Evolutionary conservation across 2,113 vertebrate species (phyloP), one percentile per base, ranked within the genome.

Genomic region (Eurypyga helias): DNA sequence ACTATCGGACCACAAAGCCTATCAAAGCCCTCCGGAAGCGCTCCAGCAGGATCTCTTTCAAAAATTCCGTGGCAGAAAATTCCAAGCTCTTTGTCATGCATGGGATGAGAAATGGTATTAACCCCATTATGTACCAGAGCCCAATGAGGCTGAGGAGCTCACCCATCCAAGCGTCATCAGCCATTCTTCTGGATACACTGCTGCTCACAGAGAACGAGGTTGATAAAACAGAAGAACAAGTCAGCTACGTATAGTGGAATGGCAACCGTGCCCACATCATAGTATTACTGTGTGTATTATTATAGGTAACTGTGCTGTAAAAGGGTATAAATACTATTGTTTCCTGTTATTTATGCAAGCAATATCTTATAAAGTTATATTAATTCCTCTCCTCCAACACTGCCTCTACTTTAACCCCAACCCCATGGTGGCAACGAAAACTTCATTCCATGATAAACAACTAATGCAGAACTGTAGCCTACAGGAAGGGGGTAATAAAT

Each of bases 51-150:
- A 98, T 99, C 94, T 99, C 98, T 41, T 99, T 99, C 78, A 97
- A 88, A 95, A 99, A 98, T 64, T 98, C 99, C 6, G 94, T 99
- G 97, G 97, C 98, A 52, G 98, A 99, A 96, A 99, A 99, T 97
- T 99, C 99, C 18, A 99, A 98, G 93, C 94, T 99, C 76, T 98
- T 99, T 87, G 99, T 98, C 97, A 99, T 99, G 98, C 98, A 98
- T 17, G 98, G 99, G 43, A 98, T 99, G 98, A 98, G 97, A 90
- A 99, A 99, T 13, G 99, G 99, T 38, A 99, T 99, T 66, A 99
- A 98, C 87, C 93, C 99, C 49, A 98, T 98, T 49, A 97, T 97
- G 97, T 99, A 99, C 90, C 99, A 99, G 96, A 99, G 99, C 91
- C 99, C 99, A 49, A 83, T 98, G 77, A 98, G 98, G 85, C 96